A percentile compares a stretch with the other conserved stretches of the same genome.
Evolutionary conservation across 2,888 invertebrate species (phyloP).

Genomic region (Athetis lepigone): DNA sequence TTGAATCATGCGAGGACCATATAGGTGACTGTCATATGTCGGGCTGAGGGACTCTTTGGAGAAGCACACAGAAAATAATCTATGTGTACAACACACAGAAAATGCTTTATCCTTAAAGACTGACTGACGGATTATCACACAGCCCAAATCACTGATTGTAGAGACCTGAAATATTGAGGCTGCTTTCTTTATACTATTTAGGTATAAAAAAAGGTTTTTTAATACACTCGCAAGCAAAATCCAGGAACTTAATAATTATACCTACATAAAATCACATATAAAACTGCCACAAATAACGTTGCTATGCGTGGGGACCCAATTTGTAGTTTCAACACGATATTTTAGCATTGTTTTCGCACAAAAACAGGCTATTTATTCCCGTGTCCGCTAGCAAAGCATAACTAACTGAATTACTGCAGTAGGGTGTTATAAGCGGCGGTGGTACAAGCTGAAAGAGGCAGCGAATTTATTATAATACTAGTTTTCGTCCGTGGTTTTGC

Average conservation of each 20-base stretch:
- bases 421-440: slow-evolving; percentile 53
- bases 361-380: slow-evolving; percentile 66
- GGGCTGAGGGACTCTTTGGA: no score
- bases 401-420: slow-evolving; percentile 71
- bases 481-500: no score
- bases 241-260: slow-evolving; percentile 17
- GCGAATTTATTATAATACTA: slow-evolving; percentile 10
- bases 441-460: slow-evolving; percentile 18
- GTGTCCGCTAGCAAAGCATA: slow-evolving; percentile 60
- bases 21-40: no score
- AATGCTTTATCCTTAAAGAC: no score
- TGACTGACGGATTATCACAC: no score
- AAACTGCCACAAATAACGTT: slow-evolving; percentile 35
- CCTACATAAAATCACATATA: slow-evolving; percentile 10
- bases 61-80: no score
- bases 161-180: no score
- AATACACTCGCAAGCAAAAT: slow-evolving; percentile 13
- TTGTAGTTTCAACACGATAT: slow-evolving; percentile 56
- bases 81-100: no score
- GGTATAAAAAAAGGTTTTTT: no score
- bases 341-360: slow-evolving; percentile 61
- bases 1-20: no score
- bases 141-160: no score
- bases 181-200: no score
- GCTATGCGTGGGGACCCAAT: slow-evolving; percentile 44